These are phyloP conservation scores for Physella acuta DNA, from an alignment of 1,140 invertebrate genomes.

Conservation along the genomic window DNA sequence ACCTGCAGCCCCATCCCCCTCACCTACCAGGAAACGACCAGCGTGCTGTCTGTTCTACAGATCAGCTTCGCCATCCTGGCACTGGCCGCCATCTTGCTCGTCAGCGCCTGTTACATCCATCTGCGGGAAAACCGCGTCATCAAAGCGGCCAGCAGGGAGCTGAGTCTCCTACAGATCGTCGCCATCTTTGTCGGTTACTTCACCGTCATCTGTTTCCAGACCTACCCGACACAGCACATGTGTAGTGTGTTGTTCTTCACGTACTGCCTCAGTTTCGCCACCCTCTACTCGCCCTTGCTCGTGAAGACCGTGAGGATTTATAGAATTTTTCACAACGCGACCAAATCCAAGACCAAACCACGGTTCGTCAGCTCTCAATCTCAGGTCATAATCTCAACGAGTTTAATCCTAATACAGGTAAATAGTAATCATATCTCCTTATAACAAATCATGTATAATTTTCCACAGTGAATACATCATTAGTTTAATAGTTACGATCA, in stretches of 20 bases:
- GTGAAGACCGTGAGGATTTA: conserved; percentile 12
- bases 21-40: conserved; percentile 10
- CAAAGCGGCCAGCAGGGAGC: conserved; percentile 83
- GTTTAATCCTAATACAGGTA: conserved; percentile 6
- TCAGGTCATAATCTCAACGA: conserved; percentile 1
- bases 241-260: conserved; percentile 63
- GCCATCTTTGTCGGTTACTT: conserved; percentile 88
- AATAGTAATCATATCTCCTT: too few relatives aligned
- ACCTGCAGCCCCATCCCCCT: conserved; percentile 58
- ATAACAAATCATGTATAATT: too few relatives aligned
- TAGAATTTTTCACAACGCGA: neutral
- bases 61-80: conserved; percentile 62
- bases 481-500: too few relatives aligned
- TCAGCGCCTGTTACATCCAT: conserved; percentile 69
- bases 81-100: conserved; percentile 48
- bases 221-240: conserved; percentile 63
- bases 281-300: conserved; percentile 82
- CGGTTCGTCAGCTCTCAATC: conserved; percentile 3
- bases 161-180: conserved; percentile 83
- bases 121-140: conserved; percentile 86
- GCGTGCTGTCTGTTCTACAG: conserved; percentile 56
- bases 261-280: conserved; percentile 86
- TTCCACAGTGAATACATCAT: too few relatives aligned
- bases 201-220: conserved; percentile 80
- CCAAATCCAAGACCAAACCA: neutral